Percentiles rank a stretch among this genome's conserved stretches.
Evolutionary conservation across 1,140 invertebrate species (phyloP).

Genomic region (Drosophila sp.): DNA sequence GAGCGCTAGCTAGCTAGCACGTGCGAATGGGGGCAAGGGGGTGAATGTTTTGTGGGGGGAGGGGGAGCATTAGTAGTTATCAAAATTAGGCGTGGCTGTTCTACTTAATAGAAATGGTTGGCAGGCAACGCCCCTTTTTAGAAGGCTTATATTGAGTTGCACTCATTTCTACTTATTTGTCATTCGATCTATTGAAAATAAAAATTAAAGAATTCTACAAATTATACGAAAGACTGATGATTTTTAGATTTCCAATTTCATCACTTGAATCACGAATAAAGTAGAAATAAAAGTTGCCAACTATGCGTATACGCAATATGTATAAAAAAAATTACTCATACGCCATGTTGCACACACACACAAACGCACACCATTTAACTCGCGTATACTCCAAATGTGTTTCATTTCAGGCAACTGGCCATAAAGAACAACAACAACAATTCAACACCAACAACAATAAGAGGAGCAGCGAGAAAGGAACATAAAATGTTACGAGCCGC

Average conservation of each 20-base stretch:
- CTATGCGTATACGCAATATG: constrained; percentile 47
- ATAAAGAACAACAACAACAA: constrained; percentile 36
- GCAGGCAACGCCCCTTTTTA: constrained; percentile 33
- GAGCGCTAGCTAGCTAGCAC: background rate
- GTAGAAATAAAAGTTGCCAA: constrained; percentile 20
- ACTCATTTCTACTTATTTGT: constrained; percentile 22
- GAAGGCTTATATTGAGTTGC: constrained; percentile 25
- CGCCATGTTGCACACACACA: constrained; percentile 39
- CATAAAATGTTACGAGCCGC: constrained; percentile 71
- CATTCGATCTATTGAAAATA: background rate
- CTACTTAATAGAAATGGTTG: constrained; percentile 60
- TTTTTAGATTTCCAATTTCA: background rate
- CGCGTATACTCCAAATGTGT: constrained; percentile 54
- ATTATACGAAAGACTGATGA: background rate
- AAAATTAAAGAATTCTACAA: background rate
- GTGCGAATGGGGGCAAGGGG: background rate
- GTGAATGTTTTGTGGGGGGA: background rate
- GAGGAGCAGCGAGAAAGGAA: constrained; percentile 35
- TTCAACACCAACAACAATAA: constrained; percentile 9
- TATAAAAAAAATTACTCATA: constrained; percentile 50
- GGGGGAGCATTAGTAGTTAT: constrained; percentile 21
- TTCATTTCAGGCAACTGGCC: constrained; percentile 65
- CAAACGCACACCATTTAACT: constrained; percentile 29
- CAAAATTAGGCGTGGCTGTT: constrained; percentile 29
- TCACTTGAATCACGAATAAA: constrained; percentile 10